Base-by-base conservation (phyloP, 2,888 invertebrate species). In the Scaptomyza cyrtandrae region DNA sequence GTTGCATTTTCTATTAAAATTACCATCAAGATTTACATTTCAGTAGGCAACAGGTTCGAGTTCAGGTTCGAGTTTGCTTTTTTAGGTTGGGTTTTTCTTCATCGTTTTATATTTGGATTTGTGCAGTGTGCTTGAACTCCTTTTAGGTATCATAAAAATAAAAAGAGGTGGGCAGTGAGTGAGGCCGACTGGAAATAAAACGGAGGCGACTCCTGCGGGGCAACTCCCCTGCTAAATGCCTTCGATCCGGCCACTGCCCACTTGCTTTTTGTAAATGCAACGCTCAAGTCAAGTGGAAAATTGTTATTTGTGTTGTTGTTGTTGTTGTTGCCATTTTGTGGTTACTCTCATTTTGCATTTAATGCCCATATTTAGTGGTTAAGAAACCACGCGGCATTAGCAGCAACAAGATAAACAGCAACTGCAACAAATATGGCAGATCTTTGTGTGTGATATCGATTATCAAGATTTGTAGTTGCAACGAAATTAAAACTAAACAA, bases 221-320 rank as follows among this genome's bases (percentile, higher is more conserved):
- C 19, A 39, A 19, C 44, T 57, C 45, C 41, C 31, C 62, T 53
- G 46, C 75, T 86, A 76, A 86, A 76, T 88, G 86, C 80, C 65
- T 71, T 60, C 33, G 63, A 52, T 55, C 59, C 39, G 33, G 59
- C 35, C 69, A 64, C 84, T 77, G 86, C 83, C 88, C 83, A 83
- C 82, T 83, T 75, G 72, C 71, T 71, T 33, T 33, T 72, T 29
- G 54, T 48, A 68, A 70, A 71, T 73, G 66, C 75, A 72, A 56
- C 53, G 73, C 76, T 72, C 82, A 89, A 89, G 90, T 90, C 90
- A 90, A 90, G 90, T 90, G 90, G 89, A 90, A 90, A 90, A 90
- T 90, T 82, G 83, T 80, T 77, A 43, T 57, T 58, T 37, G 55
- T 49, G 46, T 44, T 57, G 71, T 45, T 58, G 44, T 39, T 67